Evolutionary conservation across 2,888 invertebrate genomes (phyloP), one percentile per base, ranked within the genome.

Genomic region (Tinea semifulvella): DNA sequence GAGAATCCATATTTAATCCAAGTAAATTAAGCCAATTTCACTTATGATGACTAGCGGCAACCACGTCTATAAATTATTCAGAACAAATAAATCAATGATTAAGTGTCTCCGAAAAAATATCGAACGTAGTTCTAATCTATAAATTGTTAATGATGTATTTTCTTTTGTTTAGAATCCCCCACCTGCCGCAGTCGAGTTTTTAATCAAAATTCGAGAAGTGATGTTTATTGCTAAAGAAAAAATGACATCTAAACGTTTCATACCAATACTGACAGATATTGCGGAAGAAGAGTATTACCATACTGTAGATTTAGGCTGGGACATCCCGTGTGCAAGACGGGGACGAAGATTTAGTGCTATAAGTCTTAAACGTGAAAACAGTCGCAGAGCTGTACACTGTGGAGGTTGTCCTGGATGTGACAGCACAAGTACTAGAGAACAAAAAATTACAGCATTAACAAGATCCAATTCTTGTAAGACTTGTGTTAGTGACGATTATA

Each of bases 161-260:
- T 31, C 11, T 31, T 46, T 46, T 83, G n/a, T 84, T 36, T 73
- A 93, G 90, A 87, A 92, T 53, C 96, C 96, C 36, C 95, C 96
- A 13, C 93, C 94, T 43, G 93, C 94, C 46, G 95, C 96, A 11
- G 76, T 94, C 47, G 95, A 96, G 61, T 96, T 96, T 67, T 81
- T 96, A 39, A 83, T 86, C 2, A 94, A 94, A 81, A 92, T 96
- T 51, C 86, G 96, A 17, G 94, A 94, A 80, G 93, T 95, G 14
- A 94, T 95, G 65, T 84, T 89, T 11, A 88, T 94, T 39, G 94
- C 95, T 4, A 94, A 93, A 63, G 90, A 91, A 53, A 94, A 94
- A 71, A 93, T 94, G 89, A 84, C 87, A 5, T 82, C 88, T 1
- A 94, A 94, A 65, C 84, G 88, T 49, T 94, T 91, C 60, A 82